phyloP scores from a whole-genome alignment of 2,888 invertebrate species.

The Trissolcus brochymenae region DNA sequence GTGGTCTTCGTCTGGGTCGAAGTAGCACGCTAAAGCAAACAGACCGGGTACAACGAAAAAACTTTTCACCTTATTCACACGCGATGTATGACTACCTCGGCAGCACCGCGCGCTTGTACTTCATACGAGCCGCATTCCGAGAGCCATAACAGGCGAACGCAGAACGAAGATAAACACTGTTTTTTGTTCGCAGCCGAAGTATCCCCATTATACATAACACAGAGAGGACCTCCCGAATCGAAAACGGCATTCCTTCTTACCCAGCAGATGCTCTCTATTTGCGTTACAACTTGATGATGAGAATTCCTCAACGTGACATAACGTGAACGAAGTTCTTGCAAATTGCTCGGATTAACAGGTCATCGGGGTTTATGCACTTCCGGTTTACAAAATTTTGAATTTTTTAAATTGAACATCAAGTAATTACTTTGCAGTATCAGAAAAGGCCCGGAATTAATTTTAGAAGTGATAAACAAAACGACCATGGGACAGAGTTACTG shows the following conservation, averaged over 20 bases:
- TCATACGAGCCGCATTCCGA: conserved; percentile 60
- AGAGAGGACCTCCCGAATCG: conserved; percentile 61
- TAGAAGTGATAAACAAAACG: neutral
- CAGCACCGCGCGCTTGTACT: conserved; percentile 30
- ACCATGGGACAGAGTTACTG: neutral
- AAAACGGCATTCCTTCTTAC: conserved; percentile 27
- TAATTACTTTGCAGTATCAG: no score
- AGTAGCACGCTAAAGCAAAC: conserved; percentile 53
- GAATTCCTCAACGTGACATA: conserved; percentile 33
- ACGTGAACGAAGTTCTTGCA: neutral
- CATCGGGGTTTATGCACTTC: no score
- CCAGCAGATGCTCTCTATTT: conserved; percentile 43
- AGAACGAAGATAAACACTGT: conserved; percentile 67
- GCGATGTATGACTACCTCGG: conserved; percentile 46
- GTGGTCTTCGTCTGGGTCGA: no score
- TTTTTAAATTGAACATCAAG: no score
- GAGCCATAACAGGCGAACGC: conserved; percentile 60
- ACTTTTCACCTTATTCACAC: conserved; percentile 56
- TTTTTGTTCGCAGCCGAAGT: conserved; percentile 63
- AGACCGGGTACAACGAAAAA: conserved; percentile 58
- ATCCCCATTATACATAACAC: conserved; percentile 67
- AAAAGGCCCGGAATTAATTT: no score
- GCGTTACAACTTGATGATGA: conserved; percentile 28
- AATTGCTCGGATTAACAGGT: no score
- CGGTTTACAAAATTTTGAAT: no score